Percentiles rank a stretch among this genome's conserved stretches.
These are phyloP conservation scores for Hyposoter didymator DNA, from an alignment of 2,888 invertebrate species.

Conservation along the genomic window DNA sequence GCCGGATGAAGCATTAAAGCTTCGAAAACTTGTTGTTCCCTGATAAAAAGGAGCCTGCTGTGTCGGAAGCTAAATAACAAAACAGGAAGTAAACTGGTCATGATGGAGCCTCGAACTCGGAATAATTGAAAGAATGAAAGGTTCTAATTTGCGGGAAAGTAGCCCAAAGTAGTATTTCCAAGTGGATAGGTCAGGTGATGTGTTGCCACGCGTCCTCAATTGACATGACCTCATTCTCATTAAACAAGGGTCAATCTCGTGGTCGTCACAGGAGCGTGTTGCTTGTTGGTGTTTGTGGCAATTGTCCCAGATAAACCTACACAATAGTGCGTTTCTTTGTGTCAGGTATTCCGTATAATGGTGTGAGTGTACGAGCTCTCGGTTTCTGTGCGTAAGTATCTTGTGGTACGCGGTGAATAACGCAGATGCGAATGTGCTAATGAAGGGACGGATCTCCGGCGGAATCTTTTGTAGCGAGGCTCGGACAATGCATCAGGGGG, in stretches of 20 bases:
- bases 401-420: constrained; percentile 52
- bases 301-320: background rate
- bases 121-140: background rate
- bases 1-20: constrained; percentile 75
- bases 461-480: constrained; percentile 69
- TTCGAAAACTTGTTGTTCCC: constrained; percentile 74
- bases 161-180: background rate
- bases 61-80: background rate
- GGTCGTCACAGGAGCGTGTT: background rate
- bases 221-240: background rate
- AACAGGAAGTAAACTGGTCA: background rate
- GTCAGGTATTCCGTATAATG: background rate
- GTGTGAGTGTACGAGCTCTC: constrained; percentile 32
- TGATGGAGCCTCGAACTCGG: background rate
- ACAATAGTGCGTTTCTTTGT: background rate
- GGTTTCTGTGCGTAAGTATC: constrained; percentile 38
- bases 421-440: constrained; percentile 66
- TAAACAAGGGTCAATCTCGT: constrained; percentile 2
- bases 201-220: background rate
- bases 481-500: constrained; percentile 57
- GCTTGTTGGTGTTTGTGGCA: background rate
- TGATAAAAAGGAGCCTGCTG: background rate
- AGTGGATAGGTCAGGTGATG: background rate
- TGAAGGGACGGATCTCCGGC: constrained; percentile 62
- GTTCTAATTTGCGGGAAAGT: background rate